These are phyloP conservation scores for Triops cancriformis DNA, from an alignment of 1,140 invertebrate genomes.

Conservation along the genomic window DNA sequence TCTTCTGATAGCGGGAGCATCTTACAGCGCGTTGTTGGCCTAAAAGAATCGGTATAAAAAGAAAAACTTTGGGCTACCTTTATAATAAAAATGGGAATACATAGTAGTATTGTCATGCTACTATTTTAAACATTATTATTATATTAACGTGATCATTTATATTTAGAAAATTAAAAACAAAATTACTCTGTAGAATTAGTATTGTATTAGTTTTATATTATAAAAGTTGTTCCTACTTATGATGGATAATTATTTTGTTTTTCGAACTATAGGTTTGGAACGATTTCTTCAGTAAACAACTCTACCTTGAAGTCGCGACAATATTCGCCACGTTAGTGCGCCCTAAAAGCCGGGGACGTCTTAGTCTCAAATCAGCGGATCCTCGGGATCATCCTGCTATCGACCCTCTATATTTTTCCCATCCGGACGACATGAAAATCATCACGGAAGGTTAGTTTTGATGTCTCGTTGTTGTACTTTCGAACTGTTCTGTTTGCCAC, in stretches of 20 bases:
- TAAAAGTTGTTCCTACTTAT: too few species aligned
- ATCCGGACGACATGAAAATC: constrained; percentile 33
- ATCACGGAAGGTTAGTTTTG: constrained; percentile 23
- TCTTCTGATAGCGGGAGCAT: constrained; percentile 67
- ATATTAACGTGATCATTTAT: background rate
- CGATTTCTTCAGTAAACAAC: background rate
- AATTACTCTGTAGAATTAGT: too few species aligned
- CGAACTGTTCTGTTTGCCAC: background rate
- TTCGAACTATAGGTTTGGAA: background rate
- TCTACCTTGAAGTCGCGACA: constrained; percentile 18
- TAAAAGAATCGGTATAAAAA: background rate
- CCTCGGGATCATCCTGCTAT: constrained; percentile 33
- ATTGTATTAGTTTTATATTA: too few species aligned
- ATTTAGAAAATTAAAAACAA: too few species aligned
- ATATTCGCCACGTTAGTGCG: constrained; percentile 39
- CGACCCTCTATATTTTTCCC: constrained; percentile 34
- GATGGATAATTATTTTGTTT: constrained; percentile 12
- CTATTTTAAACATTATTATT: too few species aligned
- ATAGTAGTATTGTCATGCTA: background rate
- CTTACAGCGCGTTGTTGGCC: background rate
- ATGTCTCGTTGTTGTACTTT: background rate
- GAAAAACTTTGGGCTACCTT: background rate
- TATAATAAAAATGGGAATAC: background rate
- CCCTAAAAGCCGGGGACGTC: constrained; percentile 33
- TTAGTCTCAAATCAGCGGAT: constrained; percentile 31